Evolutionary conservation across 2,888 invertebrate species (phyloP).

Genomic region (Resseliella maxima): DNA sequence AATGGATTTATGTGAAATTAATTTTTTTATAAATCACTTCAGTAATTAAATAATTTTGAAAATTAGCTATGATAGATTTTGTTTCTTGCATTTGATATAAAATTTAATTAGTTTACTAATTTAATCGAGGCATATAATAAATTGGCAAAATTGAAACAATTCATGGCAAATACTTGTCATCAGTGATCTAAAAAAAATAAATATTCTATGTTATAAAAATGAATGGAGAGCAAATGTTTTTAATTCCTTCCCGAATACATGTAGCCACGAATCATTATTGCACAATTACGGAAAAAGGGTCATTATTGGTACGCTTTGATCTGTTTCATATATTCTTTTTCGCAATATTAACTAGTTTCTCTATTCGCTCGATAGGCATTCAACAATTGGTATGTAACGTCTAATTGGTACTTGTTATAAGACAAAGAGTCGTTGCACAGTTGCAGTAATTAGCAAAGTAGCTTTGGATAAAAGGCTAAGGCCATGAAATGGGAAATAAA

Average conservation of each 20-base stretch:
- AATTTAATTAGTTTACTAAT: too few species aligned
- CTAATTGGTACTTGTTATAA: conserved; percentile 12
- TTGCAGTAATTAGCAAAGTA: not conserved
- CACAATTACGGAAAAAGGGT: not conserved
- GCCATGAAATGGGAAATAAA: not conserved
- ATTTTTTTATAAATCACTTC: too few species aligned
- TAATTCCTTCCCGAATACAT: not conserved
- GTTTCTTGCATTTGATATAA: too few species aligned
- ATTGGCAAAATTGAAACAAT: too few species aligned
- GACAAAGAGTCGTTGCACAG: not conserved
- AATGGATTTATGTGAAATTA: too few species aligned
- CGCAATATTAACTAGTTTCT: not conserved
- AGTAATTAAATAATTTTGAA: too few species aligned
- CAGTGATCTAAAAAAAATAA: too few species aligned
- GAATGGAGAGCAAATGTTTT: too few species aligned
- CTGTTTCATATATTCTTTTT: not conserved
- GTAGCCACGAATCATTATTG: not conserved
- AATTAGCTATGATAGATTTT: too few species aligned
- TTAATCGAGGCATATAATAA: too few species aligned
- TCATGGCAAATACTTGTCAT: too few species aligned
- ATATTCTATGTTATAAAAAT: too few species aligned
- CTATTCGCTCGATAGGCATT: not conserved
- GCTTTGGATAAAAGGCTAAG: not conserved
- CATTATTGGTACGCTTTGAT: not conserved
- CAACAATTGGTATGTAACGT: not conserved